phyloP scores from a whole-genome alignment of 2,888 invertebrate species.

The Drosophila kambysellisi region DNA sequence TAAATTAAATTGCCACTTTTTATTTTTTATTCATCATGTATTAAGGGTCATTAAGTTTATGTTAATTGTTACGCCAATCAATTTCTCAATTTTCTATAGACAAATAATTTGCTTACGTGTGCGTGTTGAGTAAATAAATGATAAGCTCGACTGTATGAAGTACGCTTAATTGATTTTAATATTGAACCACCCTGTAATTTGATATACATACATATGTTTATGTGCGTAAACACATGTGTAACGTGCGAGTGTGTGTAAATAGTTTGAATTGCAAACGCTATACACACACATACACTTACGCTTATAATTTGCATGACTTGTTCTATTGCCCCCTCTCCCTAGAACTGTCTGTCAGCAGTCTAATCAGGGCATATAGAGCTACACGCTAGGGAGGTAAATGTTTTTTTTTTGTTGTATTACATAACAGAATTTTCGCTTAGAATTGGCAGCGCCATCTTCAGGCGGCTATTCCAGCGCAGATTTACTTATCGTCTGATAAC shows the following conservation, averaged over 20 bases:
- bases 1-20: background rate
- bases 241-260: conserved; percentile 15
- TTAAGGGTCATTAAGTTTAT: background rate
- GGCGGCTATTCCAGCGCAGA: background rate
- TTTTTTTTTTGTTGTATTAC: conserved; percentile 42
- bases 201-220: conserved; percentile 15
- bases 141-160: conserved; percentile 46
- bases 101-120: conserved; percentile 22
- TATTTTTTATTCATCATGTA: background rate
- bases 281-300: conserved; percentile 10
- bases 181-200: conserved; percentile 40
- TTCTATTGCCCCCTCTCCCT: conserved; percentile 10
- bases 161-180: conserved; percentile 47
- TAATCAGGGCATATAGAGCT: conserved; percentile 6
- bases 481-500: conserved; percentile 29
- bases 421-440: conserved; percentile 49
- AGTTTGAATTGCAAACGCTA: conserved; percentile 45
- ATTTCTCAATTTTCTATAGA: background rate
- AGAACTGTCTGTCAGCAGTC: conserved; percentile 34
- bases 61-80: background rate
- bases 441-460: background rate
- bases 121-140: conserved; percentile 32
- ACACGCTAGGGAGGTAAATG: background rate
- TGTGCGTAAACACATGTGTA: background rate
- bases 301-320: conserved; percentile 46